Percentiles rank a stretch among this genome's conserved stretches.
phyloP scores from a whole-genome alignment of 2,888 invertebrate species.

The Oeneis ivallda region DNA sequence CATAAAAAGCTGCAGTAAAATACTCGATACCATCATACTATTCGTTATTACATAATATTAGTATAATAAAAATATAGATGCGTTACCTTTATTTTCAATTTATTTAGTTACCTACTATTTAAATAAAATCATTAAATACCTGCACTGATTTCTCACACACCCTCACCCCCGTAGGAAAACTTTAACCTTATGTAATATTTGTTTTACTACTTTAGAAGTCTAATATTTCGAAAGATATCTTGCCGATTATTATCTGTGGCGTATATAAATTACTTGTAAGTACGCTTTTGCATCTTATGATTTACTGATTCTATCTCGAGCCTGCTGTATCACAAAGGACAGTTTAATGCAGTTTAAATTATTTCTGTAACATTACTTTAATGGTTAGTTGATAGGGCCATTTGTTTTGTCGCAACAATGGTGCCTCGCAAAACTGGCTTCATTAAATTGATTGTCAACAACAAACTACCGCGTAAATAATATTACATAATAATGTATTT shows the following conservation, averaged over 20 bases:
- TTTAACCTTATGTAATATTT: not conserved
- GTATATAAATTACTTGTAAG: conserved; percentile 34
- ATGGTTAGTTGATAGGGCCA: conserved; percentile 41
- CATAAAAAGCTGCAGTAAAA: too few relatives aligned
- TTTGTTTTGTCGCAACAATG: conserved; percentile 45
- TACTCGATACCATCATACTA: too few relatives aligned
- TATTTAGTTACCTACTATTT: not conserved
- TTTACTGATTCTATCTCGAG: conserved; percentile 37
- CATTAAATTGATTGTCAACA: conserved; percentile 41
- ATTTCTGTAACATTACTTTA: conserved; percentile 41
- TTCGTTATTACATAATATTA: too few relatives aligned
- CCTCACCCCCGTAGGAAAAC: not conserved
- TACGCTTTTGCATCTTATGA: conserved; percentile 37
- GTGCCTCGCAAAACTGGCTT: conserved; percentile 43
- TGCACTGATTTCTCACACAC: too few relatives aligned
- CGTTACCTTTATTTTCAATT: not conserved
- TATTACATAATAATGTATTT: too few relatives aligned
- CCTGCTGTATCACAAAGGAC: conserved; percentile 38
- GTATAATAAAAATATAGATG: too few relatives aligned
- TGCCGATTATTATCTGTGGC: conserved; percentile 35
- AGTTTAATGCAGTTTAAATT: conserved; percentile 43
- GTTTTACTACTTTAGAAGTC: conserved; percentile 12
- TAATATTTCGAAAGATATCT: conserved; percentile 29
- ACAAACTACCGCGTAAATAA: conserved; percentile 41
- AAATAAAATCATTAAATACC: not conserved